Percentiles rank a stretch among this genome's conserved stretches.
Conservation (phyloP, 2,113 vertebrate species). For the Loxodonta africana region DNA sequence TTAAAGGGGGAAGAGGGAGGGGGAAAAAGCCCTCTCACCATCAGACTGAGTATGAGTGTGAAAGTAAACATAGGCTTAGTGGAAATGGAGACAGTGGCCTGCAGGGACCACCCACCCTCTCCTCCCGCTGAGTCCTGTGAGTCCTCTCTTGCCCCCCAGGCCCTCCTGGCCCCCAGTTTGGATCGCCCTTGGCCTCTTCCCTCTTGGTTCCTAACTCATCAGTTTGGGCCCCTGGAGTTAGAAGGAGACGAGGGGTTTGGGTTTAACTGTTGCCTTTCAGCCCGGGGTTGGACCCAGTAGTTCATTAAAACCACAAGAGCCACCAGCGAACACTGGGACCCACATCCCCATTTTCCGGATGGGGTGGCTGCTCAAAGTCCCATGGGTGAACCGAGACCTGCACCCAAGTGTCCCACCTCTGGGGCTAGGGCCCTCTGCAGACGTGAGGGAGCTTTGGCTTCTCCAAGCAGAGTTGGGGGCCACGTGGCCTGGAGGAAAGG, state of each 20-base stretch:
- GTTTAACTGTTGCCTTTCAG: not conserved
- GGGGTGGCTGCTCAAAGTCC: not conserved
- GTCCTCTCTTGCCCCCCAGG: accelerated
- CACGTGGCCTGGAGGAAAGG: not conserved
- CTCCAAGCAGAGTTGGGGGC: not conserved
- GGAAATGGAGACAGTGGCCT: not conserved
- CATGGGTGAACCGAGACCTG: not conserved
- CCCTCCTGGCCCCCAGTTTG: accelerated
- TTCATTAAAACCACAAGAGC: not conserved
- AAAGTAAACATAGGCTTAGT: slow-evolving; percentile 4
- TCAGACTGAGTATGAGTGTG: not conserved
- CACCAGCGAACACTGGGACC: too few species aligned
- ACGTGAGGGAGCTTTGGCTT: accelerated
- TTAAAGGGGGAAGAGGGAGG: slow-evolving; percentile 81
- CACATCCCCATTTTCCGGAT: not conserved
- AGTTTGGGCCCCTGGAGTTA: accelerated
- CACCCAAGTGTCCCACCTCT: not conserved
- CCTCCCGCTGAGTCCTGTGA: accelerated
- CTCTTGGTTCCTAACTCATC: not conserved
- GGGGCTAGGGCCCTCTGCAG: not conserved
- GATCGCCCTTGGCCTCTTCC: not conserved
- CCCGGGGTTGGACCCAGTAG: not conserved
- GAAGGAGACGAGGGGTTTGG: not conserved
- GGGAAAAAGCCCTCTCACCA: slow-evolving; percentile 6
- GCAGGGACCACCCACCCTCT: not conserved